Percentiles rank a stretch among this genome's conserved stretches.
Conservation (phyloP, 2,797 vertebrate genomes). For the Chiloscyllium punctatum region DNA sequence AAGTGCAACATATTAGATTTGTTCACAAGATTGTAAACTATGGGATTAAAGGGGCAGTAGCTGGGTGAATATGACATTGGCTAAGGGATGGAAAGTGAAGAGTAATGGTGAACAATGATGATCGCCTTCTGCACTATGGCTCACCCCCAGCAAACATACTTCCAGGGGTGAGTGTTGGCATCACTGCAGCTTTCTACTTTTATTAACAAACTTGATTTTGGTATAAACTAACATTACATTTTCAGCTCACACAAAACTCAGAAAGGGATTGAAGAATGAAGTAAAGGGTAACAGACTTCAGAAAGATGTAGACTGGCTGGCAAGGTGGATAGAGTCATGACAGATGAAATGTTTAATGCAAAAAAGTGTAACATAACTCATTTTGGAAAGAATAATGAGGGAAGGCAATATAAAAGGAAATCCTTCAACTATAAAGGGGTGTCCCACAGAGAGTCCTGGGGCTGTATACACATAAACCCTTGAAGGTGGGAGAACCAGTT, state of each 20-base stretch:
- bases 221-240: too few species aligned
- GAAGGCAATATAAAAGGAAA: not conserved
- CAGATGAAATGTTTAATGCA: not conserved
- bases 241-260: not conserved
- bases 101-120: not conserved
- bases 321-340: not conserved
- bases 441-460: not conserved
- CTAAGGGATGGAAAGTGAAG: not conserved
- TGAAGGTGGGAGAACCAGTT: not conserved
- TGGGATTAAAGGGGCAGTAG: not conserved
- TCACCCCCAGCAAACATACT: not conserved
- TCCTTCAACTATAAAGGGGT: not conserved
- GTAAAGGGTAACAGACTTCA: not conserved
- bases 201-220: not conserved
- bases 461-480: not conserved
- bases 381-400: not conserved
- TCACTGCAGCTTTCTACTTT: not conserved
- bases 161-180: not conserved
- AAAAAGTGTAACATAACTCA: not conserved
- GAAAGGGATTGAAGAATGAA: not conserved
- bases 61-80: not conserved
- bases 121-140: too few species aligned
- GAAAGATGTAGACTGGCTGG: not conserved
- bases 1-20: not conserved
- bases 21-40: not conserved